Evolutionary conservation across 2,888 invertebrate genomes (phyloP).

Genomic region (Melolontha melolontha): DNA sequence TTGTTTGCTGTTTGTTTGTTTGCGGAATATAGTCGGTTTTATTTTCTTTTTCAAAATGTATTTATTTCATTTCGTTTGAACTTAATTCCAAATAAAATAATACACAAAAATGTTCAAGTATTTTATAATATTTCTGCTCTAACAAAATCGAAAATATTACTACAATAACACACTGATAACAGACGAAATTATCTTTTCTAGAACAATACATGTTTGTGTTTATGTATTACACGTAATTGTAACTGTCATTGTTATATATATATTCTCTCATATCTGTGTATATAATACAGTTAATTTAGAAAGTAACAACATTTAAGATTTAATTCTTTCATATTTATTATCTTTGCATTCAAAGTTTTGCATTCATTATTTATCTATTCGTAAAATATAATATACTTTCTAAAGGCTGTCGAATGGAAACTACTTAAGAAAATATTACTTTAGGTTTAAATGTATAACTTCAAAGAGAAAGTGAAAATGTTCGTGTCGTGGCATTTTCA

Average conservation of each 20-base stretch:
- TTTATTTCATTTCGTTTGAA: no score
- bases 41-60: no score
- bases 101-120: no score
- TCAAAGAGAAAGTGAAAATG: no score
- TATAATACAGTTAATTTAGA: constrained; percentile 14
- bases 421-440: no score
- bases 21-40: no score
- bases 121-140: no score
- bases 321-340: neutral
- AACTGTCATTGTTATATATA: constrained; percentile 7
- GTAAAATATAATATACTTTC: neutral
- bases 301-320: constrained; percentile 1
- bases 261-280: neutral
- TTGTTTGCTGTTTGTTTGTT: no score
- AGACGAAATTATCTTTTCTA: constrained; percentile 7
- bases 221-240: neutral
- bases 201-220: neutral
- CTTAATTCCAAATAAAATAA: no score
- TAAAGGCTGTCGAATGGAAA: no score
- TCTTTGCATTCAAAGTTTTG: neutral
- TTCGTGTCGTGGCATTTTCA: no score
- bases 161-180: constrained; percentile 4
- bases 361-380: neutral
- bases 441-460: no score
- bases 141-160: neutral